Base-by-base conservation (phyloP, 2,113 vertebrate species). In the Phycodurus eques region DNA sequence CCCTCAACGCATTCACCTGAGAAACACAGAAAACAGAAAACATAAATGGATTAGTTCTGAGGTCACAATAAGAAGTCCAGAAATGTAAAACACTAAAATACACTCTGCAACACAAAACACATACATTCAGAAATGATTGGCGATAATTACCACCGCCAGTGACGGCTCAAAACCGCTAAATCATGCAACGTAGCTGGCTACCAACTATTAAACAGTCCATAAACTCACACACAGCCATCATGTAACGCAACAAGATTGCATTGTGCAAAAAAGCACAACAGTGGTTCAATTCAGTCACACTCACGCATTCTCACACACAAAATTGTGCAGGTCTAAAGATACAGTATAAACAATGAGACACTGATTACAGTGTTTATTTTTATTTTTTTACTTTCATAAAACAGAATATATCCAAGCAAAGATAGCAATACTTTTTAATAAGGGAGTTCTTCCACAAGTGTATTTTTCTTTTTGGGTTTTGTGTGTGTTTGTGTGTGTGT, bases 1-100 rank as follows among this genome's bases (percentile, higher is more conserved):
- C 97, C 97, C 87, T 99, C 96, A 35, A 98, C 94, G 54, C 93
- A 94, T 77, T 98, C 95, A 64, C 96, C 97, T 98, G 75, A 2
- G 73, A 63, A 46, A 81, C 62, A 87, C 44, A 70, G n/a, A 47
- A 0, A 47, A 0, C 46, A 60, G 66, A 57, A 70, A 56, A 65
- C 7, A 78, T 11, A 74, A 49, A 47, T 22, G 22, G 61, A 53
- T 71, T 31, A 56, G 31, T 39, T 13, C 10, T 8, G 7, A 61
- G 5, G 12, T n/a, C 22, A 47, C 11, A 61, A 61, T 61, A 17
- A 33, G 22, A 2, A 31, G 10, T 13, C 27, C 7, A 14, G 27
- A 1, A 31, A 27, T 61, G 49, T 31, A 61, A 47, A 47, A 47
- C 27, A 61, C 22, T 12, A 61, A 33, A 12, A 61, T 8, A 7